A percentile compares a stretch with the other conserved stretches of the same genome.
Conservation (phyloP, 2,113 vertebrate genomes). For the Acrocephalus arundinaceus region DNA sequence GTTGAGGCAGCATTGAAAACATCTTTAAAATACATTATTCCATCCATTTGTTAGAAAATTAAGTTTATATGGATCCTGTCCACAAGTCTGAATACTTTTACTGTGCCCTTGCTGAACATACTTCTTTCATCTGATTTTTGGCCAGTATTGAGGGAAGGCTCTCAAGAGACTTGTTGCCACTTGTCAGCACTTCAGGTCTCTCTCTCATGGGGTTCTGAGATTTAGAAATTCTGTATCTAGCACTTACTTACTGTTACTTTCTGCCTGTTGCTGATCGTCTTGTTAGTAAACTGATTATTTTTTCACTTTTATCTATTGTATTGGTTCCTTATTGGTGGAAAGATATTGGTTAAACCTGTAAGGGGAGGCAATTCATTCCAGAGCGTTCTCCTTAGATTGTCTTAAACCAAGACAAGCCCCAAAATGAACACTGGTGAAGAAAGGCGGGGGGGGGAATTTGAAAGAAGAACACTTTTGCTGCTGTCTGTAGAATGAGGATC, state of each 20-base stretch:
- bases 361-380: background rate
- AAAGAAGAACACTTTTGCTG: background rate
- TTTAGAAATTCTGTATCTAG: background rate
- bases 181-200: background rate
- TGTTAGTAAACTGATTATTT: background rate
- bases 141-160: background rate
- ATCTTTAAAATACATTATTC: background rate
- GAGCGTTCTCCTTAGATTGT: accelerated
- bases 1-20: background rate
- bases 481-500: background rate
- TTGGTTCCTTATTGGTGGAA: background rate
- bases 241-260: background rate
- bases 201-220: background rate
- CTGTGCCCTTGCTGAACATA: background rate
- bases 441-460: background rate
- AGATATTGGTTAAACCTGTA: background rate
- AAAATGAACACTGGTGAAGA: background rate
- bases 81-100: background rate
- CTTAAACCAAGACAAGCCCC: background rate
- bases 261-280: background rate
- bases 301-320: background rate
- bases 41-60: background rate
- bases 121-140: background rate
- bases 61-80: background rate
- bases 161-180: background rate